Base-by-base conservation (phyloP, 92 coral and sea anemone genomes). In the Plumapathes pennacea region DNA sequence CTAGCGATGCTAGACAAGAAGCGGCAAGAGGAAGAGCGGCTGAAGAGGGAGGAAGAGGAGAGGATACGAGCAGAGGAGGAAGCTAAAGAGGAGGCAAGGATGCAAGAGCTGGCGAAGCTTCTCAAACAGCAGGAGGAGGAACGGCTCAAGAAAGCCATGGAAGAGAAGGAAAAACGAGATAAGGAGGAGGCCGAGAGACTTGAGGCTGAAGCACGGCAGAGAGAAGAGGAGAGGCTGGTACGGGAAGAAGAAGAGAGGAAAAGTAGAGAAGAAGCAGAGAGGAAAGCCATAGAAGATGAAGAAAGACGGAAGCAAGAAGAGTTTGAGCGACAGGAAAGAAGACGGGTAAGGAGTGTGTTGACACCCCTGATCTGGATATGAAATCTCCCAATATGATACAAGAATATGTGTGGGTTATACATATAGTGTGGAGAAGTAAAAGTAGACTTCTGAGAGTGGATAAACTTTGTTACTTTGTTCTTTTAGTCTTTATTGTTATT, bases 1-100 rank as follows among this genome's bases (percentile, higher is more conserved):
- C 87, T 88, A 47, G 99, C 99, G 24, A 79, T 85, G 23, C 67
- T 94, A 45, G 99, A 94, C 63, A 82, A 80, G 22, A 96, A 74
- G 47, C 90, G 65, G 27, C 90, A 85, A 39, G 99, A 94, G 39
- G 80, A 86, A 25, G 90, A 89, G 43, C 65, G 97, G 33, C 74
- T 62, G 45, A 82, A 70, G 32, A 81, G 72, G 38, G 99, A 94
- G 47, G 99, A 80, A 44, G 99, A 94, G 23, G 99, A 94, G 4
- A 85, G 82, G 57, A 82, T 62, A 33, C 59, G 79, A 32, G 91
- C 86, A 9, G 99, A 94, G 57, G 99, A 88, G 49, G 81, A 85
- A 37, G 89, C 88, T 15, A 87, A 59, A 32, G 97, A 88, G 54
- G 88, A 84, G 66, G 97, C 90, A 11, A 71, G 92, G 32, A 60